Evolutionary conservation across 2,797 vertebrate genomes (phyloP), one percentile per base, ranked within the genome.

Genomic region (Mallotus villosus): DNA sequence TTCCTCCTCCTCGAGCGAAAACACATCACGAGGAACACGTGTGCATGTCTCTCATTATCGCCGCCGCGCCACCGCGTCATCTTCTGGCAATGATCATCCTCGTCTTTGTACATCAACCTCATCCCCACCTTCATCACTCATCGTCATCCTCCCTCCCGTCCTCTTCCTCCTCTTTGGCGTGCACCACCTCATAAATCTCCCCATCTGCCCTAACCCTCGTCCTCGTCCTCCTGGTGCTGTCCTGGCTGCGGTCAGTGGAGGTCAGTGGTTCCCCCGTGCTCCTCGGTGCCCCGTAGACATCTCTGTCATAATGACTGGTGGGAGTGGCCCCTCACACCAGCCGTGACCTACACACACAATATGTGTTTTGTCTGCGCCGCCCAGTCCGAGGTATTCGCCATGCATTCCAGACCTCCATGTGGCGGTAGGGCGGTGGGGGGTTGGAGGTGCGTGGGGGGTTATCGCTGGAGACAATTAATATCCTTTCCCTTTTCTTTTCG

Each of bases 311-410:
- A 86, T 81, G 63, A 49, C 85, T 74, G 73, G 86, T 83, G 73
- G 91, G 90, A 90, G 90, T 85, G 87, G 82, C 83, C 66, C 79
- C 85, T 90, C 89, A 83, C 88, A 87, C 87, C 90, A 87, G 88
- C 87, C 87, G 81, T 89, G 85, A 92, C 90, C 90, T 79, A 72
- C 67, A 81, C 77, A 77, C 89, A 91, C 89, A 92, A 88, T 91
- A 85, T 90, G 87, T 92, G 91, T 93, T 93, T 93, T 91, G 90
- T 93, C 91, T 91, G 81, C 78, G 86, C 87, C 72, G 75, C 86
- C 80, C 87, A 86, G 81, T 87, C 74, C 14, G 81, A 84, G 85
- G 82, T 90, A 87, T 91, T 91, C 87, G 86, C 84, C 87, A 88
- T 85, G 90, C 90, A 88, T 91, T 93, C 91, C 90, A 87, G 71